Conservation (phyloP, 1,140 invertebrate species). For the Rhopalosiphum padi region DNA sequence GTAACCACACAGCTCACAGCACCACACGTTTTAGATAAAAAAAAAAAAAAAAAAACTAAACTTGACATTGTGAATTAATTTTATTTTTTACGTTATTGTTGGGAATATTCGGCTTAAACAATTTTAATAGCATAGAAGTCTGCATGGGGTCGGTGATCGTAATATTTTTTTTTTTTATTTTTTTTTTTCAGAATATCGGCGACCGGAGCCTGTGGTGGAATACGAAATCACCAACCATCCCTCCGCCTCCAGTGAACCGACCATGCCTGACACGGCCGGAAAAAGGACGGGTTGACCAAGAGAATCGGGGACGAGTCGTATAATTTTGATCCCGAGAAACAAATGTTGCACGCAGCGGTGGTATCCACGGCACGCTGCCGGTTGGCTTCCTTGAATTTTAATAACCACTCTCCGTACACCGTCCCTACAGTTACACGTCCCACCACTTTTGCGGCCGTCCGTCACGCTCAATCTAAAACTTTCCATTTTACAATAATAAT, state of each 20-base stretch:
- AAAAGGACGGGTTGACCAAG: slow-evolving; percentile 40
- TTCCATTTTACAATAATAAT: slow-evolving; percentile 25
- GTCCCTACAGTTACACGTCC: not conserved
- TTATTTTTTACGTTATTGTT: not conserved
- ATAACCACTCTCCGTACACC: slow-evolving; percentile 1
- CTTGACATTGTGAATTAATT: not conserved
- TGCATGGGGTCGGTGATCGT: not conserved
- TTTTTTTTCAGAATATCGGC: not conserved
- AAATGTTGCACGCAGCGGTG: slow-evolving; percentile 52
- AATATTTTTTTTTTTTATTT: not conserved
- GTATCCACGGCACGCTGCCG: not conserved
- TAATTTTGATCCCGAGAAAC: slow-evolving; percentile 49
- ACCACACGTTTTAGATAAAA: not conserved
- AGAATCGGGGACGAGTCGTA: slow-evolving; percentile 35
- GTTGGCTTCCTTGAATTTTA: slow-evolving; percentile 53
- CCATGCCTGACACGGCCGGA: not conserved
- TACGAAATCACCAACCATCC: not conserved
- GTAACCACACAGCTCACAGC: not conserved
- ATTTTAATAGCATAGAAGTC: not conserved
- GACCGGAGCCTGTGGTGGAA: not conserved
- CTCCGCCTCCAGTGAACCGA: not conserved
- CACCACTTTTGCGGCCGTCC: not conserved
- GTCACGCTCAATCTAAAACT: slow-evolving; percentile 30
- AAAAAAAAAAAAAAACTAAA: not conserved
- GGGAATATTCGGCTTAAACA: not conserved